These are phyloP conservation scores for Hyperoodon ampullatus DNA, from an alignment of 2,113 vertebrate species.

Conservation along the genomic window DNA sequence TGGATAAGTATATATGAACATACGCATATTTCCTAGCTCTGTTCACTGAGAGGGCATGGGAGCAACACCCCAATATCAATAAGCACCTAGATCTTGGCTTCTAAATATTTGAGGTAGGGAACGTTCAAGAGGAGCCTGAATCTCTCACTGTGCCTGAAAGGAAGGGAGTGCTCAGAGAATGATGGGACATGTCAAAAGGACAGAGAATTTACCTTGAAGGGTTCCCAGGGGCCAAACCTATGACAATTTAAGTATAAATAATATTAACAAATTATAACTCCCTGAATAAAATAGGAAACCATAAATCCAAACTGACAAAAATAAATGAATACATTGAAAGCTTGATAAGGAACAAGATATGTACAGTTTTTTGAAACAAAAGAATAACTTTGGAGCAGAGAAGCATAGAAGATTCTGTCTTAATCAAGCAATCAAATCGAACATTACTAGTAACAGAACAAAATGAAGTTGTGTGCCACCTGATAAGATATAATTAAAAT, in stretches of 20 bases:
- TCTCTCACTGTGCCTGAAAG: background rate
- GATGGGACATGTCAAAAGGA: background rate
- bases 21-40: background rate
- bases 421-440: constrained; percentile 9
- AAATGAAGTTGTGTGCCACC: background rate
- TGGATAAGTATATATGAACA: background rate
- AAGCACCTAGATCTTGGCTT: background rate
- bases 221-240: background rate
- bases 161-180: background rate
- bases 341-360: background rate
- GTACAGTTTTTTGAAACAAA: background rate
- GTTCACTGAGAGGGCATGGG: background rate
- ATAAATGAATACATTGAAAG: background rate
- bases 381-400: background rate
- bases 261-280: background rate
- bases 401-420: background rate
- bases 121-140: background rate
- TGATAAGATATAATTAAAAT: background rate
- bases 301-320: constrained; percentile 23
- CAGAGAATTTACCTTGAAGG: background rate
- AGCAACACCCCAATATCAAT: background rate
- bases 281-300: background rate
- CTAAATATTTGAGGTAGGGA: background rate
- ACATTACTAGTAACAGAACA: background rate
- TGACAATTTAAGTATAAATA: background rate